These are phyloP conservation scores for Aelia acuminata DNA, from an alignment of 2,888 invertebrate genomes.

Conservation along the genomic window DNA sequence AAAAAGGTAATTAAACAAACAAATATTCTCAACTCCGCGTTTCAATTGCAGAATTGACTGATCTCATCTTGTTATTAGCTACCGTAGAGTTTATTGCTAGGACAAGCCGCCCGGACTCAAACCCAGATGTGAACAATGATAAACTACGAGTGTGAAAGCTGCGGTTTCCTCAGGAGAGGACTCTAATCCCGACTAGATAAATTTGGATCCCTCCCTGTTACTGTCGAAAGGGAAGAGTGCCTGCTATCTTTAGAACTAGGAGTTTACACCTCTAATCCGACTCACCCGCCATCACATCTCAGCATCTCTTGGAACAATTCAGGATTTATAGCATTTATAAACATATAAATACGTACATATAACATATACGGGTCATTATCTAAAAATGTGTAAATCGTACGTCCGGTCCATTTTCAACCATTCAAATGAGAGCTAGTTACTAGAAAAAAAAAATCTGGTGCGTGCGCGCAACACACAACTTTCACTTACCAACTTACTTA, in stretches of 20 bases:
- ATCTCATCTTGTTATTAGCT: not conserved
- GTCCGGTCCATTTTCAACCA: too few species aligned
- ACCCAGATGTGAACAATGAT: not conserved
- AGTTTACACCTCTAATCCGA: slow-evolving; percentile 29
- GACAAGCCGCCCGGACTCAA: not conserved
- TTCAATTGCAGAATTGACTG: not conserved
- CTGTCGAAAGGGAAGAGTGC: slow-evolving; percentile 6
- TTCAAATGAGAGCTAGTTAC: too few species aligned
- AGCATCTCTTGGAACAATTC: not conserved
- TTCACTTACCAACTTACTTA: too few species aligned
- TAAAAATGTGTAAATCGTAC: too few species aligned
- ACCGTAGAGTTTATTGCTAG: not conserved
- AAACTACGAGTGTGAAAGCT: not conserved
- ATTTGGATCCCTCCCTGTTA: slow-evolving; percentile 16
- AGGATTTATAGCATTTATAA: too few species aligned
- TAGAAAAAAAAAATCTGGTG: too few species aligned
- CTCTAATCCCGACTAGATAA: slow-evolving; percentile 7
- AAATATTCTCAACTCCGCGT: too few species aligned
- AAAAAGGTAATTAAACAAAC: too few species aligned
- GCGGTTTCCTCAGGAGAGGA: not conserved
- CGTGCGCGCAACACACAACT: too few species aligned
- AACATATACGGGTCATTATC: too few species aligned
- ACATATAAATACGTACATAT: too few species aligned
- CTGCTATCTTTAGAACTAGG: not conserved
- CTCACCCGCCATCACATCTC: not conserved